Conservation (phyloP, 2,113 vertebrate genomes). For the Phoenicopterus ruber region DNA sequence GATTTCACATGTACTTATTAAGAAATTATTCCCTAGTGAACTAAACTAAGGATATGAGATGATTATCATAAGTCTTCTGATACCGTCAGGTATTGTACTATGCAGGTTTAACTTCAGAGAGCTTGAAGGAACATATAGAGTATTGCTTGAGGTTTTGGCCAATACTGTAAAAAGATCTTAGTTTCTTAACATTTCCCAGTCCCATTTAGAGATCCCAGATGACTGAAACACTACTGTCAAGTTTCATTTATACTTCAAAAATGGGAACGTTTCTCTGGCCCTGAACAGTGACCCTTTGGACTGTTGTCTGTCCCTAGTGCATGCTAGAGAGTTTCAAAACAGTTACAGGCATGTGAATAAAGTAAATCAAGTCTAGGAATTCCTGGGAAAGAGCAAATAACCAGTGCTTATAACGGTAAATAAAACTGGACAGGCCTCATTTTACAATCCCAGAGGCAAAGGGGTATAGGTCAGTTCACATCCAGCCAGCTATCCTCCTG, state of each 20-base stretch:
- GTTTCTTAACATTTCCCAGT: neutral
- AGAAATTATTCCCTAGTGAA: neutral
- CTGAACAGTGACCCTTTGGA: neutral
- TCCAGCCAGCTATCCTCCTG: neutral
- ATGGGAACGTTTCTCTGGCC: neutral
- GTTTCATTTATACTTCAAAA: neutral
- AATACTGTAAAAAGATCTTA: neutral
- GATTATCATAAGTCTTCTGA: neutral
- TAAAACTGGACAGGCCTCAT: neutral
- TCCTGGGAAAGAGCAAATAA: slow-evolving; percentile 20
- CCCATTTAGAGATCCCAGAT: neutral
- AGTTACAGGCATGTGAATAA: neutral
- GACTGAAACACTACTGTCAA: neutral
- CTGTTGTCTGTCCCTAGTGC: neutral
- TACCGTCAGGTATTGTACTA: neutral
- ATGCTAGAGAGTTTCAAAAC: slow-evolving; percentile 5
- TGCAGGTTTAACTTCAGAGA: neutral
- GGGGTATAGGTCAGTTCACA: neutral
- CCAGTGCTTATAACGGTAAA: neutral
- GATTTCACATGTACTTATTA: neutral
- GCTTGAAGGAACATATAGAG: neutral
- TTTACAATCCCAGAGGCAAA: neutral
- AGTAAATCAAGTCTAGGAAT: slow-evolving; percentile 10
- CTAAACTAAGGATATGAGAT: neutral
- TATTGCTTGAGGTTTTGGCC: neutral